Conservation (phyloP, 2,113 vertebrate genomes). For the Scatophagus argus region DNA sequence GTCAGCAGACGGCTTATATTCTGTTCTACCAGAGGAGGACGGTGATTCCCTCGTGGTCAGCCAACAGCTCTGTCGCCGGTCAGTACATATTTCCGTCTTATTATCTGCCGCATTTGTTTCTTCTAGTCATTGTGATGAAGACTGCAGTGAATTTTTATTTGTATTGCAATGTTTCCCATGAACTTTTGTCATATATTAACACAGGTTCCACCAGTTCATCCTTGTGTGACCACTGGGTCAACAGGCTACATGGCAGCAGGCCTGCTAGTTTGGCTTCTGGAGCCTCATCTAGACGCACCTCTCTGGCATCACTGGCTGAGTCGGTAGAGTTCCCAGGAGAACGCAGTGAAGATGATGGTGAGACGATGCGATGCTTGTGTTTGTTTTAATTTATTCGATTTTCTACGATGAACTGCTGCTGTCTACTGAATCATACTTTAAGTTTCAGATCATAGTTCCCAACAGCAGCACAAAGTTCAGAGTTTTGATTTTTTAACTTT, state of each 20-base stretch:
- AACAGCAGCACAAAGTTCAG: background rate
- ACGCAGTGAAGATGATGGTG: constrained; percentile 95
- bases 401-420: background rate
- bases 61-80: constrained; percentile 98
- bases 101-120: background rate
- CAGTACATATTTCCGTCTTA: constrained; percentile 20
- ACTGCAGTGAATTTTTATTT: background rate
- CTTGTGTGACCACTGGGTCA: constrained; percentile 98
- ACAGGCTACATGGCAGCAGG: constrained; percentile 93
- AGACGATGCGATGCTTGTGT: constrained; percentile 39
- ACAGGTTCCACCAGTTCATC: constrained; percentile 98
- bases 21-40: constrained; percentile 97
- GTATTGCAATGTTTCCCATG: too few relatives aligned
- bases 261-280: constrained; percentile 95
- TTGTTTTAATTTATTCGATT: constrained; percentile 17
- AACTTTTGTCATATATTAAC: background rate
- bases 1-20: constrained; percentile 95
- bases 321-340: constrained; percentile 93
- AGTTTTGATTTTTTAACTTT: background rate
- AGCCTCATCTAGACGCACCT: constrained; percentile 94
- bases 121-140: background rate
- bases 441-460: background rate
- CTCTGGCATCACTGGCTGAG: constrained; percentile 93
- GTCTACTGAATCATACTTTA: background rate
- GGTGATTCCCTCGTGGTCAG: constrained; percentile 95